Evolutionary conservation across 2,888 invertebrate species (phyloP), one percentile per base, ranked within the genome.

Genomic region (Chrysomela aeneicollis): DNA sequence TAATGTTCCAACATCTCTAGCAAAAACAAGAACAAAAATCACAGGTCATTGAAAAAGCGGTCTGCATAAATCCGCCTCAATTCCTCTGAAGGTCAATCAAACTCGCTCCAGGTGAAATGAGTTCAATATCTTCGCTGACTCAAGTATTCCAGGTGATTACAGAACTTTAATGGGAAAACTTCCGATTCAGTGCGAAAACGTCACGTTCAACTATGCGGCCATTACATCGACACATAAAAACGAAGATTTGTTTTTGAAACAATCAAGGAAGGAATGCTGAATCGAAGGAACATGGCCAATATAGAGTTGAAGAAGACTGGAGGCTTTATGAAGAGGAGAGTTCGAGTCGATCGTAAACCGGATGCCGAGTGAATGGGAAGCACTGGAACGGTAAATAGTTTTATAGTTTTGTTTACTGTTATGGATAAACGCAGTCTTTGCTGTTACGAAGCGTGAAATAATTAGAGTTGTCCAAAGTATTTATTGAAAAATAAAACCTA

Each of bases 181-280:
- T 70, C 21, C 26, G 59, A 67, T 59, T 54, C 67, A 63, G 64
- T 69, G 61, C 64, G 51, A 66, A 69, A 57, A 42, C 60, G 46
- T 59, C 58, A 67, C 66, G 53, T 64, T 54, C 49, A 66, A 64
- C 68, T 64, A 66, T 68, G 61, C 58, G 54, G 61, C 68, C 65
- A 70, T 70, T 70, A 70, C 67, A 66, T 65, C 69, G 66, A 66
- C 64, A 61, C 67, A 67, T 64, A 67, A 66, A 65, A 69, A 69
- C 61, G 66, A 60, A 61, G 69, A 70, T 71, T 72, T 61, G 69
- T 67, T 71, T 70, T 42, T 60, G 64, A n/a, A 70, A 68, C 72
- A 70, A 71, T 72, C 72, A 68, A 61, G 59, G 37, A 42, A 46
- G 69, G 69, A 67, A 69, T 69, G 69, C 26, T 42, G 60, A 69